Evolutionary conservation across 2,797 vertebrate genomes (phyloP).

Genomic region (Pipistrellus kuhlii): DNA sequence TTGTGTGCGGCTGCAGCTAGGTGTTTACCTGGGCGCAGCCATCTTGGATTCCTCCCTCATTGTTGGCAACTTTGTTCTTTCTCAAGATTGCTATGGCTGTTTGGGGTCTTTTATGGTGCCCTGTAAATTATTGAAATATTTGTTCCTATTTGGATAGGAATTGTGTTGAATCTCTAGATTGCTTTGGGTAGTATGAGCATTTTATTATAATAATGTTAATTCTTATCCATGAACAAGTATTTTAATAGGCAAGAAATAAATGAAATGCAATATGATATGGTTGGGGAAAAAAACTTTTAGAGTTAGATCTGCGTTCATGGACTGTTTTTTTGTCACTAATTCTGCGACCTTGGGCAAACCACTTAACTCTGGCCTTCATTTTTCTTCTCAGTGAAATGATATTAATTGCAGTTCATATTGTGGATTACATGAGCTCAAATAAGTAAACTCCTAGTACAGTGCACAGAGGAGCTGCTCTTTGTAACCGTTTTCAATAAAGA

Average conservation of each 20-base stretch:
- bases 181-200: too few species aligned
- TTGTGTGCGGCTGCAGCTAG: too few species aligned
- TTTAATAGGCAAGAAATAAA: conserved; percentile 44
- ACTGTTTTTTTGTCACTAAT: conserved; percentile 54
- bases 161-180: too few species aligned
- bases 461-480: background rate
- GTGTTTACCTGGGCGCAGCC: too few species aligned
- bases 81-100: too few species aligned
- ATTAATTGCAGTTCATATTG: conserved; percentile 42
- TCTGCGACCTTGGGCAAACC: background rate
- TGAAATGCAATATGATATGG: background rate
- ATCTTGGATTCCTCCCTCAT: too few species aligned
- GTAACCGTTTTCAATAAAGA: background rate
- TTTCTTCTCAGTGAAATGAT: conserved; percentile 44
- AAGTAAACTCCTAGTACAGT: conserved; percentile 36
- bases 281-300: background rate
- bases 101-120: too few species aligned
- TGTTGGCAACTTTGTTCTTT: too few species aligned
- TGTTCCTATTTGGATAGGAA: too few species aligned
- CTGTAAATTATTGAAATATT: too few species aligned
- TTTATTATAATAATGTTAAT: too few species aligned
- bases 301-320: background rate
- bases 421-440: conserved; percentile 17
- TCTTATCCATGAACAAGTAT: background rate
- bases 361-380: background rate